Evolutionary conservation across 2,113 vertebrate genomes (phyloP).

Genomic region (Ictalurus furcatus): DNA sequence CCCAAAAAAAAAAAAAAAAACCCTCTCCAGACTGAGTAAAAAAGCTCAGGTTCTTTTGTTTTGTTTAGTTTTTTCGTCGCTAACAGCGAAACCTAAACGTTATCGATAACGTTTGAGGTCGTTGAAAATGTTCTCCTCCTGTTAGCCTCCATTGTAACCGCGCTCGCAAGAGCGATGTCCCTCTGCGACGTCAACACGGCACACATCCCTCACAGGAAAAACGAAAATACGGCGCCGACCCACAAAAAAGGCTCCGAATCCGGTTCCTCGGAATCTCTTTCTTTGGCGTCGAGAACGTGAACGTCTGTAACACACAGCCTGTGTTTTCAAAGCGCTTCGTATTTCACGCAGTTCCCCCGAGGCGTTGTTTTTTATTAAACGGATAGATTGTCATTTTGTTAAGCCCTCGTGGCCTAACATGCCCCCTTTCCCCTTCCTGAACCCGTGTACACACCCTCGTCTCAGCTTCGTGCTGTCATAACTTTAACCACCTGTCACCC

Average conservation of each 20-base stretch:
- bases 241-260: background rate
- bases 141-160: background rate
- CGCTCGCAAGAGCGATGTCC: no score
- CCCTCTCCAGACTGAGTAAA: no score
- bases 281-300: background rate
- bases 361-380: conserved; percentile 30
- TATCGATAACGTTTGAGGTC: no score
- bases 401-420: conserved; percentile 34
- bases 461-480: conserved; percentile 36
- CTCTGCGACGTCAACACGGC: background rate
- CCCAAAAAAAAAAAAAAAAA: no score
- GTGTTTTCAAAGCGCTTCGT: conserved; percentile 34
- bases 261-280: background rate
- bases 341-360: conserved; percentile 35
- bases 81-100: background rate
- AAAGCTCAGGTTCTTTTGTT: background rate
- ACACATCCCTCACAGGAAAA: background rate
- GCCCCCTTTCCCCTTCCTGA: conserved; percentile 8
- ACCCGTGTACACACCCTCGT: conserved; percentile 19
- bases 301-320: background rate
- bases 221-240: background rate
- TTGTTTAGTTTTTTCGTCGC: background rate
- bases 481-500: conserved; percentile 51
- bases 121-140: no score
- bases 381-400: conserved; percentile 45